Base-by-base conservation (phyloP, 1,140 invertebrate genomes). In the Palaemon carinicauda region DNA sequence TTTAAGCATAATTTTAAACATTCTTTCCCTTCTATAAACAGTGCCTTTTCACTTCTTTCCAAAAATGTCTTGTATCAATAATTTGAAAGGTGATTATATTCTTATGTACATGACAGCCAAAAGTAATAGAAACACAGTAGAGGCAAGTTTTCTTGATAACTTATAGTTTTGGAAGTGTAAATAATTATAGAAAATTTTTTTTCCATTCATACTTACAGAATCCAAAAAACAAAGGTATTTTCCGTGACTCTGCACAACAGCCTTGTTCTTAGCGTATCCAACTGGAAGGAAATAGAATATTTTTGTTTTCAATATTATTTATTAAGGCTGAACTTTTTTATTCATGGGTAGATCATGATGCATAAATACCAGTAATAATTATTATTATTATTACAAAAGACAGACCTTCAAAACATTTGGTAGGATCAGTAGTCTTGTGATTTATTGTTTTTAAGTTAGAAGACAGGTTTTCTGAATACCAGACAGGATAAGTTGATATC, bases 161-260 rank as follows among this genome's bases (percentile, higher is more conserved):
- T n/a, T n/a, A n/a, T n/a, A n/a, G n/a, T n/a, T n/a, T n/a, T 81
- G 3, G n/a, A 50, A 50, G 56, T 29, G 3, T 51, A 19, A 19
- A 65, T n/a, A 83, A 19, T 71, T 86, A 33, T 33, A 33, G 69
- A 89, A 90, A 69, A 81, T 33, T 89, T 71, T 19, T n/a, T n/a
- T n/a, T n/a, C n/a, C n/a, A n/a, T n/a, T 51, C 50, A 52, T 29
- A 79, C 92, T 92, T 91, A 94, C 94, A 89, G 95, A 93, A 93
- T 96, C 95, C 91, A 95, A 94, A 92, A 96, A 96, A 91, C 95
- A 96, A n/a, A 96, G 91, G 91, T 92, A 96, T 86, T 92, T 89
- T 12, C 95, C 95, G 77, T 74, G 90, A 89, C 94, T 94, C 82
- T 93, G 91, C 87, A 91, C 90, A 27, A 96, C 92, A 71, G 95